Percentiles rank a stretch among this genome's conserved stretches.
phyloP scores from a whole-genome alignment of 2,113 vertebrate genomes.

The Cyprinodon tularosa region DNA sequence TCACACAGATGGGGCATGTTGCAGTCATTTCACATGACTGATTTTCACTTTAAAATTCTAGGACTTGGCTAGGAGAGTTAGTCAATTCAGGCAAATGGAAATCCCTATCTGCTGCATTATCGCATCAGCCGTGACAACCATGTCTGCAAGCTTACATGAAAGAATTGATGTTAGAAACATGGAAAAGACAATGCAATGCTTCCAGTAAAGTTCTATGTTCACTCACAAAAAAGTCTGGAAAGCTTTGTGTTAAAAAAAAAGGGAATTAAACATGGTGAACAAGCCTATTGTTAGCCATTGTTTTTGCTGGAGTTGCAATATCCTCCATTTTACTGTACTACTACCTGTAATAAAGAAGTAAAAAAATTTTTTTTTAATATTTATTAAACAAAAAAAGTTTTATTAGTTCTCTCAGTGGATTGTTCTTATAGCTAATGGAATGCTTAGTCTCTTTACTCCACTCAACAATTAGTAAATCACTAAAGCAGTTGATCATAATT shows the following conservation, averaged over 20 bases:
- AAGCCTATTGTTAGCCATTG: neutral
- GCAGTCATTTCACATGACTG: slow-evolving; percentile 30
- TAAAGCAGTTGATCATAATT: too few relatives aligned
- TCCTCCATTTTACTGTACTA: neutral
- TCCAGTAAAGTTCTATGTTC: neutral
- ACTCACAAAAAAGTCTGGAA: neutral
- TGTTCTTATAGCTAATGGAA: too few relatives aligned
- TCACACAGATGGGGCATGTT: neutral
- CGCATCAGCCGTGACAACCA: neutral
- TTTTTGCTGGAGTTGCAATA: neutral
- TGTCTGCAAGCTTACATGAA: neutral
- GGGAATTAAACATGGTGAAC: neutral
- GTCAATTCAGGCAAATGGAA: slow-evolving; percentile 35
- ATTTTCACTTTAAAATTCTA: slow-evolving; percentile 38
- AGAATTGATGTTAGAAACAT: neutral
- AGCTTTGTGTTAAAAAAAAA: neutral
- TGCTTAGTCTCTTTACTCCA: too few relatives aligned
- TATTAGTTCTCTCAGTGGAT: too few relatives aligned
- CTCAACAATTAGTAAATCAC: too few relatives aligned
- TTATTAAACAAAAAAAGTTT: too few relatives aligned
- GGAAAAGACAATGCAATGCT: neutral
- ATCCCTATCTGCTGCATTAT: slow-evolving; percentile 22
- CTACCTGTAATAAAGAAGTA: neutral
- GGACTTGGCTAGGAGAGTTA: slow-evolving; percentile 8
- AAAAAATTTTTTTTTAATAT: neutral